Base-by-base conservation (phyloP, 2,113 vertebrate species). In the Ancistrus triradiatus region DNA sequence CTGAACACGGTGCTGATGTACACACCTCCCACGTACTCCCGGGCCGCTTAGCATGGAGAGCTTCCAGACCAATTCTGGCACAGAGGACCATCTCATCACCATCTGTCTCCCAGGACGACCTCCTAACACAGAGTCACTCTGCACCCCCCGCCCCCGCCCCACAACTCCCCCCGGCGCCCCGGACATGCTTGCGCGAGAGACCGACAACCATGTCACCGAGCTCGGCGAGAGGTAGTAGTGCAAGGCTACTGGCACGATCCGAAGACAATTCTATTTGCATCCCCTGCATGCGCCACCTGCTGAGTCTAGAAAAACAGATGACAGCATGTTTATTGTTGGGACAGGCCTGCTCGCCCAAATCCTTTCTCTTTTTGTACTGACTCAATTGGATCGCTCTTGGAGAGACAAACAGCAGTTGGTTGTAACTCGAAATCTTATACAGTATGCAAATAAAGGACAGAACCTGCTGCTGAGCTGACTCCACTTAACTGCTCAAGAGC, bases 101-200 rank as follows among this genome's bases (percentile, higher is more conserved):
- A 80, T 77, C 78, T 80, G 78, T 76, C 75, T 77, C 75, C 51
- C 58, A 72, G 73, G 75, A 75, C 75, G 69, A 73, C 70, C 68
- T 72, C 66, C 68, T 67, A 61, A 65, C 75, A 72, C 68, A 68
- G 69, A 63, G 59, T 59, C 21, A 38, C 62, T 66, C 21, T 52
- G 25, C 59, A 66, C 28, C 66, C 68, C 46, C 58, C 13, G 22
- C 61, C 62, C 28, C 47, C 58, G 37, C 42, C n/a, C n/a, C n/a
- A n/a, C n/a, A n/a, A n/a, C n/a, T n/a, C n/a, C n/a, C n/a, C n/a
- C n/a, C n/a, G n/a, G n/a, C n/a, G n/a, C n/a, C n/a, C n/a, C 40
- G 59, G 24, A 43, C 63, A 35, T 35, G 53, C 37, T 57, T 55
- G 70, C 43, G 47, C 25, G 46, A 58, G 28, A 67, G 31, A 48